Evolutionary conservation across 2,797 vertebrate species (phyloP).

Genomic region (Chelmon rostratus): DNA sequence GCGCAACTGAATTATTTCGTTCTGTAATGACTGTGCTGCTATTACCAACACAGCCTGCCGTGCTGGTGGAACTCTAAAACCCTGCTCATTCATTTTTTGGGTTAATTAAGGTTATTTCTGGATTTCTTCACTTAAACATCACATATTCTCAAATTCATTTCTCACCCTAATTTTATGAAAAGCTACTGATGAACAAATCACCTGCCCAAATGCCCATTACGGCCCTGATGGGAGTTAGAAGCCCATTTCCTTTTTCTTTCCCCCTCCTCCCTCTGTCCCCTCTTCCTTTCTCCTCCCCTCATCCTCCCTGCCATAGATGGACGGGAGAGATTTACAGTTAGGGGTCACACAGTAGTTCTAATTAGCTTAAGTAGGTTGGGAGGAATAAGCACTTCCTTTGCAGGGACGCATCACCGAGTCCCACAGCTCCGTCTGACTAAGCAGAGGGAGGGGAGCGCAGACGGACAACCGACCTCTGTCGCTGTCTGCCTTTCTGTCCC

Average conservation of each 20-base stretch:
- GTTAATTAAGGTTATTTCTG: constrained; percentile 55
- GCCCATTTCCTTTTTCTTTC: constrained; percentile 50
- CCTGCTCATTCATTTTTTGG: constrained; percentile 5
- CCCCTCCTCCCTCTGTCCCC: constrained; percentile 20
- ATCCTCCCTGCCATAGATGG: constrained; percentile 66
- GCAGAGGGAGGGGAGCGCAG: constrained; percentile 48
- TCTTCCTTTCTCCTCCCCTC: constrained; percentile 19
- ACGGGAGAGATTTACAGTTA: constrained; percentile 80
- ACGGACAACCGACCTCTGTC: constrained; percentile 42
- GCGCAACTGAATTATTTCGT: constrained; percentile 32
- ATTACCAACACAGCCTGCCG: constrained; percentile 12
- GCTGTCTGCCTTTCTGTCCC: constrained; percentile 33
- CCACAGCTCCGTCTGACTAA: constrained; percentile 69
- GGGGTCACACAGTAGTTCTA: constrained; percentile 80
- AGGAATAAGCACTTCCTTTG: constrained; percentile 73
- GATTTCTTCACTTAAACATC: constrained; percentile 41
- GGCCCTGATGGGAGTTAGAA: constrained; percentile 71
- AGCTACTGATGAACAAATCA: constrained; percentile 60
- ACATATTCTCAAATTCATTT: constrained; percentile 51
- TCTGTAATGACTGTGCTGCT: constrained; percentile 22
- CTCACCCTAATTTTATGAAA: constrained; percentile 43
- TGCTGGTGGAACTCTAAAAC: constrained; percentile 25
- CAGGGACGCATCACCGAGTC: constrained; percentile 67
- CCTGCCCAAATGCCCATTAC: constrained; percentile 61
- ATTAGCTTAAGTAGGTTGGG: constrained; percentile 84